Base-by-base conservation (phyloP, 1,140 invertebrate genomes). In the Helicoverpa armigera region DNA sequence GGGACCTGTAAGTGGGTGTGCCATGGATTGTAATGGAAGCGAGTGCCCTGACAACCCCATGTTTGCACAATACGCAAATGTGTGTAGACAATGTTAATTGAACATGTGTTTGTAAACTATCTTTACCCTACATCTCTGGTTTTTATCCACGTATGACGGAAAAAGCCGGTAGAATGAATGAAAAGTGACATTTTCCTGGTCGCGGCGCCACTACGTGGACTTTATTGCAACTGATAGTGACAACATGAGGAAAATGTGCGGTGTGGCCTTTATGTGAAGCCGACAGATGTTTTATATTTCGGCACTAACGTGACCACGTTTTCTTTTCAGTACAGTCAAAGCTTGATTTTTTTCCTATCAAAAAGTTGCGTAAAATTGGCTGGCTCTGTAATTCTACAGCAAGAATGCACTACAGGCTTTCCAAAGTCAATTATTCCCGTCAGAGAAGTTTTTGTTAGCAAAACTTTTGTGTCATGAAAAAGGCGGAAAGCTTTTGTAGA, bases 41-140 rank as follows among this genome's bases (percentile, higher is more conserved):
- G 76, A 13, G 35, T 69, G 63, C 14, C 76, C 76, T 58, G 35
- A 51, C 63, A 29, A 69, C 35, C 53, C 63, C 53, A 18, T 79
- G 65, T 79, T 79, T 79, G 16, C 31, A 79, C 50, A 58, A n/a
- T 29, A 60, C 63, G 51, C 65, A 69, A 70, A 69, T 69, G 60
- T 70, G 63, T 70, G 16, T 35, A 35, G 14, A 48, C 53, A 58
- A 11, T 18, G 31, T 35, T 70, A 56, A 79, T 69, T 69, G 35
- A 31, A 56, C n/a, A 13, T 58, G 63, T 70, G 75, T 63, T 29
- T 69, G 43, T 63, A 51, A 43, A 11, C 72, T 16, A 43, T 56
- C 35, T 23, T 56, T 63, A 61, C 61, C 35, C 56, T 75, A 75
- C 43, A 29, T 75, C 58, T 51, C 18, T 35, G 18, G n/a, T 35